A percentile compares a stretch with the other conserved stretches of the same genome.
These are phyloP conservation scores for Pseudocheirus occidentalis DNA, from an alignment of 2,797 vertebrate species.

Conservation along the genomic window DNA sequence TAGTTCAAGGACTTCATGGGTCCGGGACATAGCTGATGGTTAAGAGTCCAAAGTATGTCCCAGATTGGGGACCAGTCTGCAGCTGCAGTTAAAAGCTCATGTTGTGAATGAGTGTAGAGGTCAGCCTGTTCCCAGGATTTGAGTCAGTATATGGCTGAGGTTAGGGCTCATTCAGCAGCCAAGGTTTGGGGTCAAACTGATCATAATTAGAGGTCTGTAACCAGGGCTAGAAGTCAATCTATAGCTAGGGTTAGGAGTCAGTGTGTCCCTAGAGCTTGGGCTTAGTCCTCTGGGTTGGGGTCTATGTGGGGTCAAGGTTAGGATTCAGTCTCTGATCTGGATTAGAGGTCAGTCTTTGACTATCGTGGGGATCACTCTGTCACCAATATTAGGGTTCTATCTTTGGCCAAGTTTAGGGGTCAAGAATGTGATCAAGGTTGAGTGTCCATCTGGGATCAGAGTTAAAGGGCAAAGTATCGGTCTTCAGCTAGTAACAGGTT, in stretches of 20 bases:
- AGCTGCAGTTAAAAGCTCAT: background rate
- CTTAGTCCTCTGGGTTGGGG: background rate
- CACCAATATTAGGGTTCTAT: background rate
- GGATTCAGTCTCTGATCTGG: background rate
- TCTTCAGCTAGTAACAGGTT: background rate
- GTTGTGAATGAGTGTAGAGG: slow-evolving; percentile 12
- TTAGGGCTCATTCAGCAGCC: slow-evolving; percentile 16
- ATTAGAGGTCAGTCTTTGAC: background rate
- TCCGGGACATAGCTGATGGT: background rate
- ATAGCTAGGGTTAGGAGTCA: background rate
- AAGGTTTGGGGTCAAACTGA: background rate
- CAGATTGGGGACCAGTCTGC: background rate
- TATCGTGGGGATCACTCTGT: background rate
- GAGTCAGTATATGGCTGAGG: background rate
- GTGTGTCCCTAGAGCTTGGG: background rate
- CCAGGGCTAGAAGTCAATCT: background rate
- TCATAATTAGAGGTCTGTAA: background rate
- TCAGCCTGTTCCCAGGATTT: background rate
- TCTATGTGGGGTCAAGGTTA: fast-evolving
- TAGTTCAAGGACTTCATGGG: background rate
- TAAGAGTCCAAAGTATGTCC: background rate
- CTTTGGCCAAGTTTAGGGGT: background rate
- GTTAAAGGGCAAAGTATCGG: background rate
- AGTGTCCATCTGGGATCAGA: background rate
- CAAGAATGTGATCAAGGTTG: background rate